phyloP scores from a whole-genome alignment of 2,888 invertebrate species.

The Salticus scenicus region DNA sequence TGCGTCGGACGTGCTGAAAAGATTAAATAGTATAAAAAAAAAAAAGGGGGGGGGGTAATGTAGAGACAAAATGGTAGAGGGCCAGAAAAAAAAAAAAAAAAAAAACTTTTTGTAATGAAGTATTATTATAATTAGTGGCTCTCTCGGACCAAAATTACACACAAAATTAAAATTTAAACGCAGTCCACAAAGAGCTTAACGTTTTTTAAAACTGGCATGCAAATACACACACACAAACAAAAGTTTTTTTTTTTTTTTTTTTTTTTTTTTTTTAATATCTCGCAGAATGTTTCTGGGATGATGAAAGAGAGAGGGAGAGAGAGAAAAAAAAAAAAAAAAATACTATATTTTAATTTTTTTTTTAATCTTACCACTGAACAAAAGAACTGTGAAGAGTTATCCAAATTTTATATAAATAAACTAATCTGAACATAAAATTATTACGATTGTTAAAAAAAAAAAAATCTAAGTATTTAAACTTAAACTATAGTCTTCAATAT shows the following conservation, averaged over 20 bases:
- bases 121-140: slow-evolving; percentile 69
- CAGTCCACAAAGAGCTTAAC: slow-evolving; percentile 39
- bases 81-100: not conserved
- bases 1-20: slow-evolving; percentile 16
- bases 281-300: not conserved
- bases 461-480: no score
- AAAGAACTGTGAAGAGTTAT: no score
- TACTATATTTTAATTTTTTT: no score
- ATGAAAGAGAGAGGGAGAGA: no score
- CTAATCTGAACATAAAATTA: no score
- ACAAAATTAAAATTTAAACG: slow-evolving; percentile 66
- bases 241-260: no score
- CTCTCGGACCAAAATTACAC: slow-evolving; percentile 44
- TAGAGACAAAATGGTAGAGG: slow-evolving; percentile 37
- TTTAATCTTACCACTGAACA: no score
- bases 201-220: slow-evolving; percentile 9
- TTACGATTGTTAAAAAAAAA: no score
- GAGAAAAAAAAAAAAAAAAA: no score
- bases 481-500: no score
- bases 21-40: slow-evolving; percentile 29
- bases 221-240: not conserved
- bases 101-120: slow-evolving; percentile 59
- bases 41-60: not conserved
- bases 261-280: not conserved
- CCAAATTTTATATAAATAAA: no score